Base-by-base conservation (phyloP, 2,888 invertebrate species). In the Caenorhabditis zanzibari region DNA sequence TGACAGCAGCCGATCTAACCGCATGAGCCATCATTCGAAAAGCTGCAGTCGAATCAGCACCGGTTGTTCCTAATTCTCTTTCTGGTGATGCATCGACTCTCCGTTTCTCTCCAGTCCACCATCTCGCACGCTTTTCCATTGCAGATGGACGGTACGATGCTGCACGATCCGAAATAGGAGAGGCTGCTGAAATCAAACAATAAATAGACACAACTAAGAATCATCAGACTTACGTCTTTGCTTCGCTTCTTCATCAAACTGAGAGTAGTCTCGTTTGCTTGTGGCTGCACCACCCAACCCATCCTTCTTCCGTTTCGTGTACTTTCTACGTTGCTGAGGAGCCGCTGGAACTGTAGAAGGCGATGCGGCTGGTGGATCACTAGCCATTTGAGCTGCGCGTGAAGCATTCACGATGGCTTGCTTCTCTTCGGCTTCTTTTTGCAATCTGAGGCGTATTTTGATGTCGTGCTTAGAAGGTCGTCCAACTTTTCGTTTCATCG, bases 31-130 rank as follows among this genome's bases (percentile, higher is more conserved):
- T 87, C 41, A 90, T 74, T 4, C 88, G 76, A 74, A 91, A 89
- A 0, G 90, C 85, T 22, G 91, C 90, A 0, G 89, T 88, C 3
- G 87, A 77, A 59, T 90, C 89, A 19, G 85, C 85, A 9, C 82
- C 52, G 7, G 76, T 68, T n/a, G 84, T 84, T 66, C 82, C 81
- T 28, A 87, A 54, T 16, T 84, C 84, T 59, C 86, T 69, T 61
- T 87, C 88, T 7, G 90, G 90, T 5, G 88, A 86, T 28, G 79
- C 74, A 26, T 90, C 90, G 9, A 81, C 82, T 66, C 88, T 32
- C 54, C 89, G 56, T 64, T 89, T 86, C 76, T 90, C 90, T 26
- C 86, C 84, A 22, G 86, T 83, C 91, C 91, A 91, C 91, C 91
- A 91, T 41, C 91, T 79, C 14, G 85, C 80, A 56, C 88, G 61